Conservation (phyloP, 2,888 invertebrate genomes). For the Drosophila paramelanica region DNA sequence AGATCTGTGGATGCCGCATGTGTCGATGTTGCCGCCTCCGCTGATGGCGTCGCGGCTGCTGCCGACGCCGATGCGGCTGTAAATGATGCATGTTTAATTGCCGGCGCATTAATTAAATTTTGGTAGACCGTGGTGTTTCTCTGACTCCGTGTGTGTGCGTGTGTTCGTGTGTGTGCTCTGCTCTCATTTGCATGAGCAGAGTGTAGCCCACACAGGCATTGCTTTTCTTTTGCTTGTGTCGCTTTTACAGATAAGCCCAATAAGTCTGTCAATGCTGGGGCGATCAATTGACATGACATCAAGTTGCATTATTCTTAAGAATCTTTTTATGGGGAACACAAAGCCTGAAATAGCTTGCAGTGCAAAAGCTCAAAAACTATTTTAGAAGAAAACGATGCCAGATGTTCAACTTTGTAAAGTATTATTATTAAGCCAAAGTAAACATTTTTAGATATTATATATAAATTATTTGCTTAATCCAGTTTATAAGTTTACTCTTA, state of each 20-base stretch:
- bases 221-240: slow-evolving; percentile 37
- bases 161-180: slow-evolving; percentile 27
- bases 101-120: slow-evolving; percentile 80
- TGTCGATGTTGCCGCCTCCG: slow-evolving; percentile 63
- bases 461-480: too few species aligned
- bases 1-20: slow-evolving; percentile 66
- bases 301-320: slow-evolving; percentile 24
- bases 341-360: background rate
- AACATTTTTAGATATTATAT: too few species aligned
- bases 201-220: slow-evolving; percentile 53
- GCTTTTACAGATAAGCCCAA: slow-evolving; percentile 50
- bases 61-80: slow-evolving; percentile 58
- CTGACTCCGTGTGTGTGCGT: slow-evolving; percentile 15
- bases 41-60: slow-evolving; percentile 44
- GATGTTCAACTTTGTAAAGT: background rate
- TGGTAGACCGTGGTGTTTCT: slow-evolving; percentile 48
- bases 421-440: too few species aligned
- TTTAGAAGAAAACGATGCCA: background rate
- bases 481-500: too few species aligned
- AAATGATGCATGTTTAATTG: slow-evolving; percentile 82
- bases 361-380: background rate
- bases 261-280: slow-evolving; percentile 58
- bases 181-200: slow-evolving; percentile 52
- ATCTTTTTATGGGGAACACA: slow-evolving; percentile 13
- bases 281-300: slow-evolving; percentile 58